A percentile compares a stretch with the other conserved stretches of the same genome.
Evolutionary conservation across 1,140 invertebrate species (phyloP).

Genomic region (Trinorchestia longiramus): DNA sequence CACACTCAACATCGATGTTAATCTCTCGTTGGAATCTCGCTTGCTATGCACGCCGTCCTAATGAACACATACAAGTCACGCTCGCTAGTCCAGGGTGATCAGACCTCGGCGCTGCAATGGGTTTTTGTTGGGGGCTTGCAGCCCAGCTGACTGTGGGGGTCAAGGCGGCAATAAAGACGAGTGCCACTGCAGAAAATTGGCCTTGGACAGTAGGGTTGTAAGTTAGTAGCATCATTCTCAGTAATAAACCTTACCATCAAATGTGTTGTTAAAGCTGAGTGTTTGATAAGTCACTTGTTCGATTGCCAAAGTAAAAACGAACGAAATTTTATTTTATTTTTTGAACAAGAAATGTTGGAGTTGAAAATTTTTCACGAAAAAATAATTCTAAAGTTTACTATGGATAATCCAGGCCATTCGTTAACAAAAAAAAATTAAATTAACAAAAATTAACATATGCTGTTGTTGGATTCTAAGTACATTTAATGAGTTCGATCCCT

Average conservation of each 20-base stretch:
- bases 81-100: not conserved
- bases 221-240: not conserved
- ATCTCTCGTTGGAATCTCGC: not conserved
- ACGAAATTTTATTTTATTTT: no score
- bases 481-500: no score
- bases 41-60: not conserved
- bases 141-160: not conserved
- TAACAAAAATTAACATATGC: no score
- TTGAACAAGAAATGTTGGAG: no score
- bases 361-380: no score
- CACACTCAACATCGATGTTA: not conserved
- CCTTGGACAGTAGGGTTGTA: not conserved
- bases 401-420: no score
- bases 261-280: not conserved
- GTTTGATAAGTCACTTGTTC: not conserved
- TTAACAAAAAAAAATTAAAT: no score
- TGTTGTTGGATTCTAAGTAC: no score
- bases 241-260: not conserved
- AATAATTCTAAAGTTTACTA: no score
- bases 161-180: not conserved
- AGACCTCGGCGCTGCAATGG: not conserved
- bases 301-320: not conserved
- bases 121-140: not conserved
- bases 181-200: not conserved
- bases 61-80: not conserved